Evolutionary conservation across 1,140 invertebrate genomes (phyloP), one percentile per base, ranked within the genome.

Genomic region (Mizuhopecten yessoensis): DNA sequence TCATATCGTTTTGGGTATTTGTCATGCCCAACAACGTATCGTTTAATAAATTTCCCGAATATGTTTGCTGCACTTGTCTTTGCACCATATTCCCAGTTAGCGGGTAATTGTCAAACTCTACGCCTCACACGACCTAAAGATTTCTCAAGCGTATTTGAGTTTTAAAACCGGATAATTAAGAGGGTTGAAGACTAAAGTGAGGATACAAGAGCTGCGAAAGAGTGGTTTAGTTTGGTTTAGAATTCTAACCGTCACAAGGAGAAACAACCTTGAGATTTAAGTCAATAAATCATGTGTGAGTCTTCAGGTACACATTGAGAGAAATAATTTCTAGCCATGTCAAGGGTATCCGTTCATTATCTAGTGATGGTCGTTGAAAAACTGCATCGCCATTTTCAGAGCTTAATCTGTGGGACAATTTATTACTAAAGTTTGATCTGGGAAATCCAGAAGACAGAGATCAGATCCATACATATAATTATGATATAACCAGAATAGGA

Each of bases 231-330:
- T 49, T 49, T 49, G 20, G 57, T 75, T 75, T 75, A 75, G 57
- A 75, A 45, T 75, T 75, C 23, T 75, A 75, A n/a, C 57, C 57
- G 57, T 75, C 15, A 75, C 57, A 75, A 75, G n/a, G 57, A 29
- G 57, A 75, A 75, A 75, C 57, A 75, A n/a, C 57, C 57, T 75
- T 75, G 57, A 75, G 57, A 75, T 45, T 45, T 45, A 45, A 45
- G n/a, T 75, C 57, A 75, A 75, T 75, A 75, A 29, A 75, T 75
- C 57, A 75, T 7, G 23, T 75, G 57, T 75, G 57, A 75, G 57
- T 75, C 29, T 75, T 75, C 57, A 75, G n/a, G 15, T 75, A 29
- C 23, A 75, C 57, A 75, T 1, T 29, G 1, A 75, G 57, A 75
- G 57, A 29, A 11, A 0, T 29, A 75, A 75, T 75, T 29, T 75